A percentile compares a stretch with the other conserved stretches of the same genome.
Evolutionary conservation across 2,888 invertebrate species (phyloP).

Genomic region (Choreutis nemorana): DNA sequence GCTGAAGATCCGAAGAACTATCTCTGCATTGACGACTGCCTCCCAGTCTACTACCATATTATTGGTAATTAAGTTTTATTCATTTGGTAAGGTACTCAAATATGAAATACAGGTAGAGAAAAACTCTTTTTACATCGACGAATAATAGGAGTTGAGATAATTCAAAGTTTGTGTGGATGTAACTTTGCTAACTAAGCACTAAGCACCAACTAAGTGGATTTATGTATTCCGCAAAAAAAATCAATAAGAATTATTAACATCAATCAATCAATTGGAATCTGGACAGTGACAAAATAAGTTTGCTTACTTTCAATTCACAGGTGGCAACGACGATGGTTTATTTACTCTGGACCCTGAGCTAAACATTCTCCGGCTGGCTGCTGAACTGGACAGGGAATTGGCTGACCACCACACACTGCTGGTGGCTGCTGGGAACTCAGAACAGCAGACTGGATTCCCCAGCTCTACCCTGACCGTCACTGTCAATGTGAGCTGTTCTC

Average conservation of each 20-base stretch:
- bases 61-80: slow-evolving; percentile 29
- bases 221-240: too few relatives aligned
- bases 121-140: too few relatives aligned
- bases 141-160: too few relatives aligned
- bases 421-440: slow-evolving; percentile 57
- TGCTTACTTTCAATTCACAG: slow-evolving; percentile 15
- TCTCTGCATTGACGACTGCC: slow-evolving; percentile 36
- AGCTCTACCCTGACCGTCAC: slow-evolving; percentile 40
- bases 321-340: slow-evolving; percentile 31
- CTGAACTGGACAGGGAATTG: slow-evolving; percentile 48
- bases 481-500: slow-evolving; percentile 36
- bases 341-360: slow-evolving; percentile 35
- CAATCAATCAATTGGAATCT: too few relatives aligned
- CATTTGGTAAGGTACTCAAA: too few relatives aligned
- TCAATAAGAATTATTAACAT: too few relatives aligned
- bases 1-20: slow-evolving; percentile 58
- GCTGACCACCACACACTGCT: slow-evolving; percentile 34
- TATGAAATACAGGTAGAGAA: too few relatives aligned
- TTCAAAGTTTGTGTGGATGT: too few relatives aligned
- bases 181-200: too few relatives aligned
- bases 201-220: too few relatives aligned
- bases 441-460: slow-evolving; percentile 20
- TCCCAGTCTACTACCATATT: slow-evolving; percentile 50
- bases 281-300: too few relatives aligned
- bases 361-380: slow-evolving; percentile 34